Base-by-base conservation (phyloP, 2,888 invertebrate species). In the Clunio marinus region DNA sequence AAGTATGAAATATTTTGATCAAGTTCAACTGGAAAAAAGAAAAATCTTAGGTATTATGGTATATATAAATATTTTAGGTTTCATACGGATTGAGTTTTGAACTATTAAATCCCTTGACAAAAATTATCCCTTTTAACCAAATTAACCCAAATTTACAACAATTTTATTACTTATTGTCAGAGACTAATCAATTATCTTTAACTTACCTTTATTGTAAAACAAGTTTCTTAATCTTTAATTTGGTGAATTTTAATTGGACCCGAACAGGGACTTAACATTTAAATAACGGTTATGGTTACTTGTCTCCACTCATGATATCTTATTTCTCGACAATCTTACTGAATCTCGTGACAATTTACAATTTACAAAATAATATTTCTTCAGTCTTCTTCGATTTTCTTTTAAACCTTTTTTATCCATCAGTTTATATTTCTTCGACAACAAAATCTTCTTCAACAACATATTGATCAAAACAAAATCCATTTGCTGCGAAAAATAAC, bases 1-100 rank as follows among this genome's bases (percentile, higher is more conserved):
- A 45, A 32, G 10, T 7, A 32, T 32, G 32, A 32, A 10, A 32
- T 10, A 32, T 4, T 7, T 32, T 32, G 32, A 32, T 32, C 4
- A 7, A 4, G 20, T 51, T 10, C 25, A 60, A 60, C 17, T 51
- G 17, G 17, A 10, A 15, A 35, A 60, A 5, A 32, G 17, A 32
- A 59, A 20, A 10, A 8, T 45, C 45, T 59, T 59, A 59, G 63
- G 63, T 63, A 63, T 63, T 63, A 63, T 63, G 63, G 63, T 63
- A 63, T 63, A 63, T 63, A 63, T 63, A 63, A 63, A 63, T 63
- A 46, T 46, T 63, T 63, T 45, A 63, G 63, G 46, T 28, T 63
- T 63, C 63, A 24, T 32, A 27, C 27, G 60, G 60, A 60, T 60
- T 37, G 63, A 24, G 2, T 41, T 41, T 41, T 41, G 41, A 41